Base-by-base conservation (phyloP, 2,888 invertebrate species). In the Ennomos quercinarius region DNA sequence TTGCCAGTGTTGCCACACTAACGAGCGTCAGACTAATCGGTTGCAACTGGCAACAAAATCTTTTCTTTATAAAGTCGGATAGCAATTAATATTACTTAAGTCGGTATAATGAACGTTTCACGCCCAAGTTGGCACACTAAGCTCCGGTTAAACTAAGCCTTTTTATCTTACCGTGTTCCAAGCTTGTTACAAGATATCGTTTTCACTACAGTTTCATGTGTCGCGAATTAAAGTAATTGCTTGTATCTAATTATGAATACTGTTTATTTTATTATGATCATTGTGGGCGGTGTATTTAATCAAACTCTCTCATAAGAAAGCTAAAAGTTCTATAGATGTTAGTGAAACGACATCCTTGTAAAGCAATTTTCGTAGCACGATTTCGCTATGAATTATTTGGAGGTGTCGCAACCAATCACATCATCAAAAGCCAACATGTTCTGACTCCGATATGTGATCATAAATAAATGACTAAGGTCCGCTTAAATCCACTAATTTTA, bases 21-120 rank as follows among this genome's bases (percentile, higher is more conserved):
- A 81, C 79, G 71, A 82, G 78, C 77, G 70, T 71, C 75, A 77
- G 77, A 76, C 80, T 82, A 83, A 84, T 86, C 77, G 78, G 76
- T 80, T 83, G 80, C 80, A 77, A 76, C 80, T 77, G 68, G 72
- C 74, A 81, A 80, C 71, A 78, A 77, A 81, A 80, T 81, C 82
- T 83, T 81, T 85, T 83, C 83, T 86, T 85, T 83, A 82, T 80
- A 79, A 75, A 80, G 74, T 74, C 74, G 74, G 74, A 78, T 82
- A 74, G 84, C 80, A 86, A 88, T 89, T 90, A 88, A 86, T 87
- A 88, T 87, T 87, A 86, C 88, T 88, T 89, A 88, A 85, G 60
- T 51, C 76, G 66, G 74, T 83, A 84, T 85, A 88, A 87, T 84
- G 80, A 83, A 77, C 70, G 79, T 77, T 85, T 84, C 77, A 82